These are phyloP conservation scores for Lepidocyrtoides sp. DNA, from an alignment of 2,888 invertebrate species.

Conservation along the genomic window DNA sequence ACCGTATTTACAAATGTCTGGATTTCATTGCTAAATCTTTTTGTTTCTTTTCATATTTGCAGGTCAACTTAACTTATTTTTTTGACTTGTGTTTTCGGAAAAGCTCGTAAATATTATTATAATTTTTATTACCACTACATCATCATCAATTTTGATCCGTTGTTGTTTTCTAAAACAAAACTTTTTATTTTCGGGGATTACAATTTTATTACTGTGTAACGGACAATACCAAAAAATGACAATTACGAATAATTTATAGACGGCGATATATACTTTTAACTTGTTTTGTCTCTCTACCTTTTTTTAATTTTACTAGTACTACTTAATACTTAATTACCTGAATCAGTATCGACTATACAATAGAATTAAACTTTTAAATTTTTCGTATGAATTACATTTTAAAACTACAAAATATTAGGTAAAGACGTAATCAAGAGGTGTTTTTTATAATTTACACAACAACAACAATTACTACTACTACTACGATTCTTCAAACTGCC, in stretches of 20 bases:
- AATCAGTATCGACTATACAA: conserved; percentile 31
- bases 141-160: conserved; percentile 10
- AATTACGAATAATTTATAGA: background rate
- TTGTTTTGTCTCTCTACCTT: conserved; percentile 13
- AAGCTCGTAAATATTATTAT: no score
- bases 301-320: no score
- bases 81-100: conserved; percentile 44
- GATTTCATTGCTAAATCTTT: no score
- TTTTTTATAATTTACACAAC: conserved; percentile 69
- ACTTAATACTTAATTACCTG: conserved; percentile 40
- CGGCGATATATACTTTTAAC: conserved; percentile 4
- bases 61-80: conserved; percentile 24
- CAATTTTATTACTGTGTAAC: conserved; percentile 32
- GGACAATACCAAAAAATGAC: conserved; percentile 19
- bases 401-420: background rate
- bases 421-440: conserved; percentile 63
- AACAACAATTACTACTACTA: no score
- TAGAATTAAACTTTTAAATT: conserved; percentile 5
- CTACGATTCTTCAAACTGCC: conserved; percentile 64
- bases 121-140: no score
- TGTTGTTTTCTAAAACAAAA: background rate
- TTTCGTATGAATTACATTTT: background rate
- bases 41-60: conserved; percentile 30
- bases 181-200: conserved; percentile 44
- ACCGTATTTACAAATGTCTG: no score